Base-by-base conservation (phyloP, 2,797 vertebrate species). In the Cirrhinus molitorella region DNA sequence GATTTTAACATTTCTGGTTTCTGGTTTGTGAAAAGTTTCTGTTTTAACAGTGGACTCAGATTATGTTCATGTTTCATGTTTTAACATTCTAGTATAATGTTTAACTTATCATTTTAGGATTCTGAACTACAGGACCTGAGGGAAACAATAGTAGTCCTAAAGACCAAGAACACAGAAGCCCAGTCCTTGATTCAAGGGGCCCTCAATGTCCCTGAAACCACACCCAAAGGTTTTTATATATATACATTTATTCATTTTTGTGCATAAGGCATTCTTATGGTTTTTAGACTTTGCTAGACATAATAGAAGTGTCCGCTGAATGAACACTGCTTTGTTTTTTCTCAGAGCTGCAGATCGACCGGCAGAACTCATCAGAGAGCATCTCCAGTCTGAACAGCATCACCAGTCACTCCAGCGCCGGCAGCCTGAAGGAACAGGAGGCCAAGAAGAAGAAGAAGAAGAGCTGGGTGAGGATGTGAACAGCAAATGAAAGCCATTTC, bases 381-480 rank as follows among this genome's bases (percentile, higher is more conserved):
- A 97, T 99, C 92, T 96, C 96, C 49, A 99, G 98, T 88, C 96
- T 99, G 86, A 94, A 97, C 92, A 99, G 98, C 93, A 96, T 96
- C 89, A 96, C 96, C 89, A 99, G 98, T 92, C 97, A 97, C 88
- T 98, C 97, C 65, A 99, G 98, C 88, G 88, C 97, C 0, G 95
- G 97, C 17, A 99, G 98, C 89, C 87, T 98, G 76, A 99, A 99
- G 90, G 98, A 99, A 0, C 95, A 96, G 4, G 98, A 99, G 0
- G 97, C 97, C 81, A 99, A 99, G 90, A 99, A 99, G 94, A 99
- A 99, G 93, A 99, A 99, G 88, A 99, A 99, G 87, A 99, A 99
- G 92, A 98, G 97, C 90, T 99, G 98, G 98, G 97, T 98, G 92
- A 95, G 97, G 45, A 61, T 12, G 37, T n/a, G 13, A 25, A 23